These are phyloP conservation scores for Nasua narica DNA, from an alignment of 2,797 vertebrate species.

Conservation along the genomic window DNA sequence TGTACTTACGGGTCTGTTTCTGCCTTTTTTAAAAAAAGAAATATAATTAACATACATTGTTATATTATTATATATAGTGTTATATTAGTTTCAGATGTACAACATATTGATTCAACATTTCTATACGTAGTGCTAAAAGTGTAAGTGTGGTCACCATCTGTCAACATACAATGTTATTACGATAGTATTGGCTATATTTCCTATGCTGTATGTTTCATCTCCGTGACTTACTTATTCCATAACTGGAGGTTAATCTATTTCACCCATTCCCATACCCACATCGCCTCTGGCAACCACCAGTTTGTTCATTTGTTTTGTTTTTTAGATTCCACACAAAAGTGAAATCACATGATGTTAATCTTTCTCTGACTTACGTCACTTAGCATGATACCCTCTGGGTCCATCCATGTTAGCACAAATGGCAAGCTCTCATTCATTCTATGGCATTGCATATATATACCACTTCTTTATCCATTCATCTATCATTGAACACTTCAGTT, in stretches of 20 bases:
- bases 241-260: not conserved
- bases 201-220: not conserved
- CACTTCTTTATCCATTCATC: not conserved
- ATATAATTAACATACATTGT: not conserved
- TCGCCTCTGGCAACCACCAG: not conserved
- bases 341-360: not conserved
- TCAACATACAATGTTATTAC: not conserved
- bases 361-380: not conserved
- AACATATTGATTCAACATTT: not conserved
- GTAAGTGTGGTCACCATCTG: not conserved
- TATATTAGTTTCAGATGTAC: not conserved
- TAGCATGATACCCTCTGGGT: not conserved
- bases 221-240: not conserved
- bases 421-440: not conserved
- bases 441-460: not conserved
- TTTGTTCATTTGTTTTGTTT: not conserved
- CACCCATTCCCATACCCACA: not conserved
- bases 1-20: not conserved
- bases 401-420: not conserved
- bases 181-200: not conserved
- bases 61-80: not conserved
- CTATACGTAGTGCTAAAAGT: not conserved
- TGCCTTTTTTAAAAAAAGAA: not conserved
- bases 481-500: not conserved
- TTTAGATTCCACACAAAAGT: not conserved